Evolutionary conservation across 2,797 vertebrate species (phyloP), one percentile per base, ranked within the genome.

Genomic region (Gallinago nigripennis): DNA sequence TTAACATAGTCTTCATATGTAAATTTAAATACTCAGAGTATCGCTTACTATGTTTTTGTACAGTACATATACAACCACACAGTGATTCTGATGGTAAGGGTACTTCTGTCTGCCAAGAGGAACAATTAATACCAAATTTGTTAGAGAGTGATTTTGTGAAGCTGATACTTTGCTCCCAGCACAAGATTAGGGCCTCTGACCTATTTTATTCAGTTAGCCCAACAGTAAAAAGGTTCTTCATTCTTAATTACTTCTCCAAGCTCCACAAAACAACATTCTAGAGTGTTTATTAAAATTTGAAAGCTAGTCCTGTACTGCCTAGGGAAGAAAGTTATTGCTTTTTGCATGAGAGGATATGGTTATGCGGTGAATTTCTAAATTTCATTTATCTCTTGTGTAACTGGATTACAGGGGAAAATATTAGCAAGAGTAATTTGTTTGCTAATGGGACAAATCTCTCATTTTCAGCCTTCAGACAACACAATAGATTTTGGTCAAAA

Each of bases 391-490:
- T 94, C 70, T 84, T 82, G 43, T 64, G 25, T 86, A 96, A 94
- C 79, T 92, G 63, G 86, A 95, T 97, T 95, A 94, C 16, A 57
- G n/a, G 79, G 51, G 56, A 92, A 94, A 94, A 94, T 79, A 84
- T 63, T 90, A 97, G 79, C 85, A 83, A 81, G 76, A 88, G 39
- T 70, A 88, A 92, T 95, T 93, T 86, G 46, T 82, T 92, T 94
- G 86, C 86, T 95, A 66, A 86, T 79, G 43, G 88, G 70, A 90
- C 64, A 88, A 56, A 56, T 83, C 48, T 72, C 35, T 90, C 48
- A 82, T 90, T 92, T 76, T 84, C 35, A 72, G 56, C 46, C 58
- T 76, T 94, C 51, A 66, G 77, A 88, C 54, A 77, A 53, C 39
- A 58, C 50, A 82, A 43, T 43, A 76, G 35, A 57, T 84, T 85